Percentiles rank a stretch among this genome's conserved stretches.
These are phyloP conservation scores for Oncorhynchus masou DNA, from an alignment of 2,113 vertebrate species.

Conservation along the genomic window DNA sequence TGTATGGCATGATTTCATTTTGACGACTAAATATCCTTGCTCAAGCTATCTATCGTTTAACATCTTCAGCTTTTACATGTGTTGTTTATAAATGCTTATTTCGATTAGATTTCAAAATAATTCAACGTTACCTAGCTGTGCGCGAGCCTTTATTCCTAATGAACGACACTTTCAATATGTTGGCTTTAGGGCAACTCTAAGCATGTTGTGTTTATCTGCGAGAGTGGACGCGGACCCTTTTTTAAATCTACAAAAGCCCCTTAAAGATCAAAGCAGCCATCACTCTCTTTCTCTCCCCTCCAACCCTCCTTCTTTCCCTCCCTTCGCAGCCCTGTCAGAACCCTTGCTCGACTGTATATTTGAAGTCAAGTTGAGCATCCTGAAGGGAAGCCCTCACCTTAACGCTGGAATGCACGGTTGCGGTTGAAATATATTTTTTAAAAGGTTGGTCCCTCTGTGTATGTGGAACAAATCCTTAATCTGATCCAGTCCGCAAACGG, in stretches of 20 bases:
- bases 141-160: neutral
- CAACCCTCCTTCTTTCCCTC: slow-evolving; percentile 40
- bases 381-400: slow-evolving; percentile 55
- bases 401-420: slow-evolving; percentile 36
- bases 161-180: slow-evolving; percentile 9
- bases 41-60: neutral
- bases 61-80: neutral
- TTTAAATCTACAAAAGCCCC: slow-evolving; percentile 55
- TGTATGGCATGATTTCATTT: too few relatives aligned
- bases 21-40: neutral
- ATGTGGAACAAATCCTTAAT: neutral
- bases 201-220: slow-evolving; percentile 36
- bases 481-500: neutral
- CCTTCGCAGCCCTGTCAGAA: slow-evolving; percentile 55
- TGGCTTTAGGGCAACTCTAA: slow-evolving; percentile 8
- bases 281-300: slow-evolving; percentile 50
- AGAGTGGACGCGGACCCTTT: slow-evolving; percentile 44
- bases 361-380: slow-evolving; percentile 61
- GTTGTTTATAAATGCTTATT: neutral
- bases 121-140: slow-evolving; percentile 1
- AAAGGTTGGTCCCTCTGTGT: neutral
- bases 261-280: slow-evolving; percentile 70
- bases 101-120: neutral
- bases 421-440: slow-evolving; percentile 11
- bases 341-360: slow-evolving; percentile 67